Evolutionary conservation across 1,140 invertebrate species (phyloP), one percentile per base, ranked within the genome.

Genomic region (Chrysoperla carnea): DNA sequence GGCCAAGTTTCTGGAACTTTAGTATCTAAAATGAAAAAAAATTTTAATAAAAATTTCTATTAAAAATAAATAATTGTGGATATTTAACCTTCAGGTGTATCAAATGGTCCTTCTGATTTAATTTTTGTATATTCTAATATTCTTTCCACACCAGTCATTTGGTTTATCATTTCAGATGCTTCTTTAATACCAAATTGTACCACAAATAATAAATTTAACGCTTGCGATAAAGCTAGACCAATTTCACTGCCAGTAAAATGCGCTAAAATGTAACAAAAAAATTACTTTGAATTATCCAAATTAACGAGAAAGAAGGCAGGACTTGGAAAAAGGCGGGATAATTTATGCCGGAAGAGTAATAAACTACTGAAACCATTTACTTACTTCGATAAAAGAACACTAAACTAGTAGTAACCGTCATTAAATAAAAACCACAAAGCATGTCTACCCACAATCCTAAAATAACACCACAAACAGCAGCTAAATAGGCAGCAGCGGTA

Each of bases 161-260:
- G 37, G 6, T 11, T n/a, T n/a, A 78, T 75, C 23, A 83, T 59
- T 56, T 83, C 77, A 1, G 78, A 75, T 9, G 75, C 77, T 53
- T 88, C 82, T 41, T 78, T 66, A 43, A 90, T 75, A 6, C 81
- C 83, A 70, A 81, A 85, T 63, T 90, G 85, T 41, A 92, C 72
- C 67, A 81, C 77, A 1, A 83, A 81, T 6, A 78, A 81, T 36
- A 93, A 55, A 1, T 76, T 72, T 50, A 91, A 69, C 1, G 79
- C 74, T 55, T 90, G 88, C 0, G 85, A 84, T 42, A 94, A 79
- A 0, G 81, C 81, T n/a, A 94, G 58, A 7, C 89, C 89, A 13
- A 89, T 83, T 36, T 71, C 63, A 7, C 75, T 76, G 4, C 73
- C 68, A 37, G 56, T 51, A 6, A 51, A 52, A 6, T 56, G 37